Evolutionary conservation across 1,140 invertebrate genomes (phyloP).

Genomic region (Periplaneta americana): DNA sequence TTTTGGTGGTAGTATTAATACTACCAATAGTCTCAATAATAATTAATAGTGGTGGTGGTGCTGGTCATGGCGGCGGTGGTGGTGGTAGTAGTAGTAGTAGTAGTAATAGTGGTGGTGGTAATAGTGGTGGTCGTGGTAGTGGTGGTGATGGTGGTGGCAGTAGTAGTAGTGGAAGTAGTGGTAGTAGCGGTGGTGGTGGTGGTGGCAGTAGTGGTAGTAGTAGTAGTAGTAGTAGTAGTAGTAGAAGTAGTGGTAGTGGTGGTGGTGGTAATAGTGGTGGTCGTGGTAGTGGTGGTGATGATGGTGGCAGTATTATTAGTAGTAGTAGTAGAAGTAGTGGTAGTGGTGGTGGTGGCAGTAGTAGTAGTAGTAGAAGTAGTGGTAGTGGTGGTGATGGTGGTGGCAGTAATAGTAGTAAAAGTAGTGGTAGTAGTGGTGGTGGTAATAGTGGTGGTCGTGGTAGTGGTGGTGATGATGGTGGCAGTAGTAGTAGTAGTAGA

Average conservation of each 20-base stretch:
- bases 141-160: background rate
- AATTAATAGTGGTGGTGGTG: background rate
- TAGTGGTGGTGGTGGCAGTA: background rate
- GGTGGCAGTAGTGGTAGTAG: too few relatives aligned
- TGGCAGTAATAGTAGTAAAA: too few relatives aligned
- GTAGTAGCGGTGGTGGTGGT: too few relatives aligned
- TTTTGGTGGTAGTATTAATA: background rate
- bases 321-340: background rate
- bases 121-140: too few relatives aligned
- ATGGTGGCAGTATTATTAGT: background rate
- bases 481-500: too few relatives aligned
- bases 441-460: too few relatives aligned
- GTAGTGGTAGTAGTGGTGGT: too few relatives aligned
- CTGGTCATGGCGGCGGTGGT: background rate
- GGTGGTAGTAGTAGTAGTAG: background rate
- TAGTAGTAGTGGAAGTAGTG: too few relatives aligned
- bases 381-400: too few relatives aligned
- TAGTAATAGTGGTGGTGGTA: background rate
- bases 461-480: too few relatives aligned
- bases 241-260: background rate
- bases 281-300: background rate
- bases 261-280: background rate
- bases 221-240: background rate
- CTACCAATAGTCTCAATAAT: background rate
- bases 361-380: too few relatives aligned